Evolutionary conservation across 2,888 invertebrate species (phyloP).

Genomic region (Chromoteleia sp.): DNA sequence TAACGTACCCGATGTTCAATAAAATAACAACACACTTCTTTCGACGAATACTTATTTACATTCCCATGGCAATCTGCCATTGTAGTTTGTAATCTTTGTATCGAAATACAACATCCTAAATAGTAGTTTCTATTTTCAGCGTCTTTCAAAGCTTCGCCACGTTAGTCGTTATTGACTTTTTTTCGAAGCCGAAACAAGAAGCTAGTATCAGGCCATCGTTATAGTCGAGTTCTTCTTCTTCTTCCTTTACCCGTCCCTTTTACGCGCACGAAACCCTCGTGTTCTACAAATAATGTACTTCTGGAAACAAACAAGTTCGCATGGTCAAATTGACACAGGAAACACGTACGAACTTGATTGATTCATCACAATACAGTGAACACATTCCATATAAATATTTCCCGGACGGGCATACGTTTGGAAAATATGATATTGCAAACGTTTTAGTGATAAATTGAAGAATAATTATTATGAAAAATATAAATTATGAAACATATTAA

Average conservation of each 20-base stretch:
- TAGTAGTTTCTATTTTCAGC: slow-evolving; percentile 45
- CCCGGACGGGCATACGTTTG: slow-evolving; percentile 1
- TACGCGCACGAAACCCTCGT: slow-evolving; percentile 76
- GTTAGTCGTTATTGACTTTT: slow-evolving; percentile 72
- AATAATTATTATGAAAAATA: no score
- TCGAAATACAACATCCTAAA: slow-evolving; percentile 47
- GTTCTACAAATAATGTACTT: slow-evolving; percentile 79
- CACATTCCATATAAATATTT: slow-evolving; percentile 55
- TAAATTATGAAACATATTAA: no score
- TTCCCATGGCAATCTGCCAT: not conserved
- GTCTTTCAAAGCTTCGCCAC: slow-evolving; percentile 55
- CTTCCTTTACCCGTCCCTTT: slow-evolving; percentile 64
- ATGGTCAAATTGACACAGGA: slow-evolving; percentile 79
- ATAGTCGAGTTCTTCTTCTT: slow-evolving; percentile 75
- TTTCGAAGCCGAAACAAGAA: slow-evolving; percentile 81
- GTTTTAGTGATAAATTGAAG: no score
- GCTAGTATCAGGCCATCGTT: slow-evolving; percentile 81
- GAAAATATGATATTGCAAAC: not conserved
- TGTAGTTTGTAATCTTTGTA: slow-evolving; percentile 50
- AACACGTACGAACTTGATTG: slow-evolving; percentile 72
- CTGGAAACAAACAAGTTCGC: slow-evolving; percentile 80
- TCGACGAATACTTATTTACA: slow-evolving; percentile 9
- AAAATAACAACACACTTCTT: slow-evolving; percentile 4
- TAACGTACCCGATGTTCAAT: not conserved
- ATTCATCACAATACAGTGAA: slow-evolving; percentile 60